Evolutionary conservation across 2,797 vertebrate genomes (phyloP), one percentile per base, ranked within the genome.

Genomic region (Prionace glauca): DNA sequence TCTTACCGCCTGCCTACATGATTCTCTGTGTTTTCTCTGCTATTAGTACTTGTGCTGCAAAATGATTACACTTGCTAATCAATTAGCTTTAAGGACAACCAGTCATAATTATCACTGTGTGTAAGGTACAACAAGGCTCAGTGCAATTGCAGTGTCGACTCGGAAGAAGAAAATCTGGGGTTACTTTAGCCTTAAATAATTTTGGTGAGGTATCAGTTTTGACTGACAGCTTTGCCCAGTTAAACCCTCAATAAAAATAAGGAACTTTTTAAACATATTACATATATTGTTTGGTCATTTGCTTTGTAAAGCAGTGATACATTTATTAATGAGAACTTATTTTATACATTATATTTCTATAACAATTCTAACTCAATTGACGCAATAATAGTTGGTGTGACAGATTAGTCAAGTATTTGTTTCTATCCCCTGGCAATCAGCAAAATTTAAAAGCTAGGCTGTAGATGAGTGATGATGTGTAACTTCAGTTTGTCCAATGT

Each of bases 1-100:
- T 95, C 45, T 72, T 95, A 60, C 93, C 93, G 77, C 50, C 93
- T 95, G 74, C 93, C 93, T 95, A 95, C 71, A 95, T 9, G 41
- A 95, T 74, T 77, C 45, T 94, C 69, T 74, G 16, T 74, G 93
- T 95, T 95, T 95, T 95, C 71, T 32, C 93, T 95, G 29, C 71
- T n/a, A 95, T 50, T 77, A 77, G 71, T 74, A 95, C 41, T 74
- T 56, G 71, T 77, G 50, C 29, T 60, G 93, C 71, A 95, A 95
- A 95, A 74, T 77, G 71, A 77, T 72, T 56, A 77, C 45, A 60
- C 93, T 95, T 50, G 72, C 45, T 60, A 77, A 72, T 74, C 71
- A 50, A 95, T 77, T 95, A 95, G 29, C 12, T 74, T 95, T 72
- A 32, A 56, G 93, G 92, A 74, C 93, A 74, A 50, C 69, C 29